A percentile compares a stretch with the other conserved stretches of the same genome.
These are phyloP conservation scores for Matsumurasca onukii DNA, from an alignment of 1,140 invertebrate genomes.

Conservation along the genomic window DNA sequence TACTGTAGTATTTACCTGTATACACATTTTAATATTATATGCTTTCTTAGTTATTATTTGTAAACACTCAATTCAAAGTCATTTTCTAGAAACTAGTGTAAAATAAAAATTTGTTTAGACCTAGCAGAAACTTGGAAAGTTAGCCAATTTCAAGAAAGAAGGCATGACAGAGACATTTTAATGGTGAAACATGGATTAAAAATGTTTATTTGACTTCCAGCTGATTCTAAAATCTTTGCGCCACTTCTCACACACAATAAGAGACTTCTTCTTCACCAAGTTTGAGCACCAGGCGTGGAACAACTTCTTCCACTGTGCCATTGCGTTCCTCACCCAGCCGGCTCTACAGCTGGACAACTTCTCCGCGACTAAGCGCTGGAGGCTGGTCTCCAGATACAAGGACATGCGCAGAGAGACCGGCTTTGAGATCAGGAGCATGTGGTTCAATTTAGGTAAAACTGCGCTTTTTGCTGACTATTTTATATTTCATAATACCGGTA, in stretches of 20 bases:
- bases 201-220: no score
- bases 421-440: conserved; percentile 83
- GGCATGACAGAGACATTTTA: no score
- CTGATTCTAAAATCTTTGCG: conserved; percentile 83
- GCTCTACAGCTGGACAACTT: conserved; percentile 83
- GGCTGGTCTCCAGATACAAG: conserved; percentile 71
- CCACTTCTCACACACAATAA: conserved; percentile 80
- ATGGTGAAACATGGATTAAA: no score
- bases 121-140: no score
- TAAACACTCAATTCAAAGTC: no score
- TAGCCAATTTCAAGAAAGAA: no score
- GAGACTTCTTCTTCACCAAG: conserved; percentile 72
- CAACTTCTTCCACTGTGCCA: conserved; percentile 91
- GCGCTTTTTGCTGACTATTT: neutral
- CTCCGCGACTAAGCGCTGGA: conserved; percentile 67
- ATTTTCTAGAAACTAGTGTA: no score
- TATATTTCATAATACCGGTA: neutral
- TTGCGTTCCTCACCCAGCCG: conserved; percentile 83
- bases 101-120: no score
- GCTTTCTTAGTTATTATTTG: no score
- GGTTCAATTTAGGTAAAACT: conserved; percentile 76
- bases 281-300: conserved; percentile 87
- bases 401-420: conserved; percentile 85
- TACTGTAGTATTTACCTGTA: no score
- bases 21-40: no score